Evolutionary conservation across 1,140 invertebrate species (phyloP), one percentile per base, ranked within the genome.

Genomic region (Hyphantria cunea): DNA sequence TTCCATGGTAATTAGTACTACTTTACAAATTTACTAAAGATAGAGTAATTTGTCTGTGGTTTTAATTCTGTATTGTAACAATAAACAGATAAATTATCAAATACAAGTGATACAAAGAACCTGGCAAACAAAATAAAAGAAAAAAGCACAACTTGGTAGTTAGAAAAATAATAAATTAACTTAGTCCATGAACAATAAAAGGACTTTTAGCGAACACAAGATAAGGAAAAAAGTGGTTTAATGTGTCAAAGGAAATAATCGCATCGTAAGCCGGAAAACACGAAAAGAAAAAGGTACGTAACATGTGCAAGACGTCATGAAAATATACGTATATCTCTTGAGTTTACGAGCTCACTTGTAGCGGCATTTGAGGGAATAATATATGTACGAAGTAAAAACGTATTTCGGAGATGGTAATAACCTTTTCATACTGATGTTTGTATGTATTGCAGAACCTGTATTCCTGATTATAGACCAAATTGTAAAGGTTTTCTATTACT

Each of bases 321-420:
- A 49, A 49, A 17, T 25, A n/a, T 8, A 25, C 7, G 25, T 32
- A 48, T 31, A 48, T 32, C 6, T n/a, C 2, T 12, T 12, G 17
- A 31, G 47, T 49, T 49, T 31, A 49, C 47, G n/a, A 25, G 47
- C 17, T 31, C 31, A 49, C 31, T 31, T 31, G 47, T 31, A 49
- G 25, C 12, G 31, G 17, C 47, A 31, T 49, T 49, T 49, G 31
- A 49, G 12, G 47, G 12, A 17, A 49, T 49, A 11, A 33, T 5
- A 25, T 25, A 25, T 5, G 17, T 25, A 25, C 47, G 47, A 31
- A 8, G 6, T 49, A 49, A 12, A 49, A 13, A 49, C 12, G 25
- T 49, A 3, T 11, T n/a, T 25, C 2, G 5, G 5, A 25, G 17
- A 25, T n/a, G n/a, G n/a, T n/a, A 25, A 25, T 25, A 25, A 25